phyloP scores from a whole-genome alignment of 23 tunicate genomes.

The Trididemnum miniatum region DNA sequence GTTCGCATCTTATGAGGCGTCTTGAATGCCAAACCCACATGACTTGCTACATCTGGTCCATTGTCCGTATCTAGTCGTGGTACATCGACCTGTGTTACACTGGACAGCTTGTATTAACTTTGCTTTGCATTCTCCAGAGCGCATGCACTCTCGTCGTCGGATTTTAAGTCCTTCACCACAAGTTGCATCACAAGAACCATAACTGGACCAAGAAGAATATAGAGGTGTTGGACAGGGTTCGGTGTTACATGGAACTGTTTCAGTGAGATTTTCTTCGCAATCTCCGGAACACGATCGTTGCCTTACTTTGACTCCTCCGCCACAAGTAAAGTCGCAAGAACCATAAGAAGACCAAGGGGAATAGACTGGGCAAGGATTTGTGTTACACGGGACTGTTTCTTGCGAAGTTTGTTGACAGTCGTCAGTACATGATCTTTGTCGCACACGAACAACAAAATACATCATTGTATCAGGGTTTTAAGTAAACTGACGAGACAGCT shows the following conservation, averaged over 20 bases:
- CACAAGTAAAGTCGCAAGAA: constrained; percentile 45
- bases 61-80: background rate
- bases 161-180: background rate
- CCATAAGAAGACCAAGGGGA: constrained; percentile 48
- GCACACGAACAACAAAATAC: no score
- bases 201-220: background rate
- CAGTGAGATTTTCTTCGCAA: no score
- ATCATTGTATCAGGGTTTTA: no score
- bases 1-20: background rate
- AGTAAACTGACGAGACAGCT: no score
- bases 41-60: background rate
- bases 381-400: constrained; percentile 47
- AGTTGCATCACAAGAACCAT: background rate
- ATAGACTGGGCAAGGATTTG: constrained; percentile 13
- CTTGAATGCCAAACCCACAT: background rate
- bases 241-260: no score
- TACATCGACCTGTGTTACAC: background rate
- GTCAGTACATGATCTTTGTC: no score
- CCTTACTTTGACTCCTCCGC: constrained; percentile 38
- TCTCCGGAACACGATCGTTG: constrained; percentile 1
- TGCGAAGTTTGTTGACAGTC: no score
- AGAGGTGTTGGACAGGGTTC: no score
- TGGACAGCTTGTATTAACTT: background rate
- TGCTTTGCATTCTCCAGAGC: background rate
- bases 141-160: background rate